A percentile compares a stretch with the other conserved stretches of the same genome.
Evolutionary conservation across 1,140 invertebrate genomes (phyloP).

Genomic region (Nephila pilipes): DNA sequence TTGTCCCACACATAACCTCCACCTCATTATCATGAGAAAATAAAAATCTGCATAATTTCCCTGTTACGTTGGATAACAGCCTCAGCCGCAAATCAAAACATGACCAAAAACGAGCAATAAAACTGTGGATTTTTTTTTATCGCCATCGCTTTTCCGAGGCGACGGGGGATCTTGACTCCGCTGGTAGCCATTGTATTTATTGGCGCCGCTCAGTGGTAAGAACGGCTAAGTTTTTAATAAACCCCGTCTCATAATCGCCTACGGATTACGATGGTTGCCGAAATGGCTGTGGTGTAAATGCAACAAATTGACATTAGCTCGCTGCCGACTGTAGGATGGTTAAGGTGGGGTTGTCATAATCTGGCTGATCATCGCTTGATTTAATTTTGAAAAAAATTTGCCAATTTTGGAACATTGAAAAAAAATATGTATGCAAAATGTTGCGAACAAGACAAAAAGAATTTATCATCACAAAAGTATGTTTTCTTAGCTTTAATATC

Average conservation of each 20-base stretch:
- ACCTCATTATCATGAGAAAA: slow-evolving; percentile 65
- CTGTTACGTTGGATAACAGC: slow-evolving; percentile 37
- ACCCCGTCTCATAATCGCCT: slow-evolving; percentile 59
- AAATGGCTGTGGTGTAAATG: slow-evolving; percentile 56
- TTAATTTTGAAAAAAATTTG: not conserved
- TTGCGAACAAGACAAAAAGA: too few relatives aligned
- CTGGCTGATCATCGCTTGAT: slow-evolving; percentile 45
- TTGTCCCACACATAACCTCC: slow-evolving; percentile 20
- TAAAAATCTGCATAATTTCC: slow-evolving; percentile 68
- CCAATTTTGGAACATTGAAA: too few relatives aligned
- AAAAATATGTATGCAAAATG: too few relatives aligned
- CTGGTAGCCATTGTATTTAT: slow-evolving; percentile 67
- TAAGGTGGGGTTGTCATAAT: slow-evolving; percentile 25
- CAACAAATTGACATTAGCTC: slow-evolving; percentile 74
- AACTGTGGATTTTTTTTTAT: slow-evolving; percentile 26
- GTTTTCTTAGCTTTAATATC: too few relatives aligned
- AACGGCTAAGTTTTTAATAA: slow-evolving; percentile 73
- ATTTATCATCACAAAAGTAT: too few relatives aligned
- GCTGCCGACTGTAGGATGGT: not conserved
- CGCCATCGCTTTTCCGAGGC: not conserved
- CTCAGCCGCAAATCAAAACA: slow-evolving; percentile 67
- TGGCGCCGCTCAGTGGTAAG: slow-evolving; percentile 54
- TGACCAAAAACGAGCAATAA: slow-evolving; percentile 52
- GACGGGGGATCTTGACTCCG: slow-evolving; percentile 22
- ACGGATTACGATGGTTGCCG: slow-evolving; percentile 55